Evolutionary conservation across 2,113 vertebrate genomes (phyloP).

Genomic region (Ciconia maguari): DNA sequence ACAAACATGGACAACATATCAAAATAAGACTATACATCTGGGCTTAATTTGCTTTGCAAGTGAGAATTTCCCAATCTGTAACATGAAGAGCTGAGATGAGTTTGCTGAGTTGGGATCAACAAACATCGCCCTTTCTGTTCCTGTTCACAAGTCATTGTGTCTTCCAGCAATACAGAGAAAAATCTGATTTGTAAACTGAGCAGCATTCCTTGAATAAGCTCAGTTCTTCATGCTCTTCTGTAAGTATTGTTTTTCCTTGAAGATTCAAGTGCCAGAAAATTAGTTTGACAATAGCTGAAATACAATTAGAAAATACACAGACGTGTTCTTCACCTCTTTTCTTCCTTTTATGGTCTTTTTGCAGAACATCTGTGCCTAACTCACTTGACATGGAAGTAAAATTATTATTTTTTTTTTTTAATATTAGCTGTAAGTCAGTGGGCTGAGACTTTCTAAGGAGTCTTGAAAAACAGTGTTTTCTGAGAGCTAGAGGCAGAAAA

Average conservation of each 20-base stretch:
- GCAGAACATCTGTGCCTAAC: background rate
- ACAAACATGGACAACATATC: background rate
- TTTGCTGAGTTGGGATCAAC: background rate
- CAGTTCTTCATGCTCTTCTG: background rate
- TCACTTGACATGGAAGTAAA: background rate
- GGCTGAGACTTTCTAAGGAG: background rate
- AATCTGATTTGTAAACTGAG: background rate
- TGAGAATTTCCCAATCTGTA: background rate
- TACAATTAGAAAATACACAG: background rate
- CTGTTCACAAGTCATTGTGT: background rate
- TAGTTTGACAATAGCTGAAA: conserved; percentile 26
- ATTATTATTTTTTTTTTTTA: background rate
- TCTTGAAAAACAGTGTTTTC: background rate
- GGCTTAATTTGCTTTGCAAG: background rate
- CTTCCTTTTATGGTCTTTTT: conserved; percentile 33
- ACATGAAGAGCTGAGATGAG: background rate
- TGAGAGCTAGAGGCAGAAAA: background rate
- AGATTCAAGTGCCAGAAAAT: background rate
- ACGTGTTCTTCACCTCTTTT: background rate
- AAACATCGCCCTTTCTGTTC: background rate
- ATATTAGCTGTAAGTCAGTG: background rate
- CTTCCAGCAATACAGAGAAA: background rate
- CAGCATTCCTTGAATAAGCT: background rate
- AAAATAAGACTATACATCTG: background rate
- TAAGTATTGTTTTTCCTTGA: background rate